Evolutionary conservation across 1,140 invertebrate genomes (phyloP).

Genomic region (Drosophila nikananu): DNA sequence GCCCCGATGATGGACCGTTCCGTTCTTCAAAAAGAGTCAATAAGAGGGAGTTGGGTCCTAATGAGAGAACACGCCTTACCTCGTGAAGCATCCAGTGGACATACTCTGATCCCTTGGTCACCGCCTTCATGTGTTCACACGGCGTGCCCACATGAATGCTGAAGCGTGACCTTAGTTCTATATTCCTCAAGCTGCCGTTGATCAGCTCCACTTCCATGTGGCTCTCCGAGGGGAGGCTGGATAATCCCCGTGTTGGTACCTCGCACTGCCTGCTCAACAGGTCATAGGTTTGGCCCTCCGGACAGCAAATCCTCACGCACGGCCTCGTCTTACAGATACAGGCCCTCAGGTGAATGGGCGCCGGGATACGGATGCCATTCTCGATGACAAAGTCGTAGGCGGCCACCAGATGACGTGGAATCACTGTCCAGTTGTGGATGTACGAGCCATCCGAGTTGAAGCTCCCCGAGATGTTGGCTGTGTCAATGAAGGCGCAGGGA

Average conservation of each 20-base stretch:
- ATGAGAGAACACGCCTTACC: conserved; percentile 10
- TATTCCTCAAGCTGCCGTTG: conserved; percentile 37
- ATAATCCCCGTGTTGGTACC: background rate
- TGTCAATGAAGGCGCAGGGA: conserved; percentile 82
- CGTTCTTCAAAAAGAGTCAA: conserved; percentile 46
- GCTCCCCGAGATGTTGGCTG: conserved; percentile 71
- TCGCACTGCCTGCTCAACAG: conserved; percentile 36
- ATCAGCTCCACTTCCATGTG: conserved; percentile 47
- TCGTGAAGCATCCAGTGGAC: conserved; percentile 70
- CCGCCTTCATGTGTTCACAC: conserved; percentile 68
- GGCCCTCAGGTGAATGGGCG: conserved; percentile 58
- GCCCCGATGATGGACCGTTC: conserved; percentile 59
- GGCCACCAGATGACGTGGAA: conserved; percentile 66
- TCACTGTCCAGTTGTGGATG: conserved; percentile 65
- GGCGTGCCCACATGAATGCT: conserved; percentile 63
- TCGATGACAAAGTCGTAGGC: conserved; percentile 78
- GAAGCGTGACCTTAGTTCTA: conserved; percentile 39
- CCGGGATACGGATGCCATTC: conserved; percentile 65
- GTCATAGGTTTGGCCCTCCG: conserved; percentile 56
- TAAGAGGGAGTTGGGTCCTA: too few species aligned
- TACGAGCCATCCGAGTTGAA: conserved; percentile 47
- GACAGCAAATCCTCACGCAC: conserved; percentile 78
- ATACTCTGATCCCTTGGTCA: conserved; percentile 42
- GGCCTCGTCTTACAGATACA: conserved; percentile 71
- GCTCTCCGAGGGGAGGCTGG: conserved; percentile 16